Evolutionary conservation across 2,113 vertebrate species (phyloP).

Genomic region (Toxotes jaculatrix): DNA sequence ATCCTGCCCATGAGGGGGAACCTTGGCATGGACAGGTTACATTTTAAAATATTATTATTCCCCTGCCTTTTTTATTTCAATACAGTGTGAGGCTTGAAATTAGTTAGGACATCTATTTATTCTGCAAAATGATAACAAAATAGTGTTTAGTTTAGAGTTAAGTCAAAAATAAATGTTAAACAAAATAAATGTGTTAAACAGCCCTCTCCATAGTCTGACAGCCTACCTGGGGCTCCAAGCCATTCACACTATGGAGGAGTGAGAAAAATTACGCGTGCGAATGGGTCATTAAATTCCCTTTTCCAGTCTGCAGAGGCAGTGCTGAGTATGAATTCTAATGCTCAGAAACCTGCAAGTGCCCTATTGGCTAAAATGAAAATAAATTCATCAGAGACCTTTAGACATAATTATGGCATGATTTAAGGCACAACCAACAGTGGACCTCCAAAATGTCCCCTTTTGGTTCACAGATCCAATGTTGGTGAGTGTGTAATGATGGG

Average conservation of each 20-base stretch:
- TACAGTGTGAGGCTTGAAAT: neutral
- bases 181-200: neutral
- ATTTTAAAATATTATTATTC: neutral
- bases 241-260: constrained; percentile 4
- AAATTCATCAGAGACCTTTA: neutral
- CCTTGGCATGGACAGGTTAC: no score
- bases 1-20: no score
- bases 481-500: neutral
- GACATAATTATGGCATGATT: neutral
- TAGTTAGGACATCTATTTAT: neutral
- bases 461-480: neutral
- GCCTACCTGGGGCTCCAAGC: neutral
- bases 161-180: no score
- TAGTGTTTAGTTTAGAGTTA: neutral
- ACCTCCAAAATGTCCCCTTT: neutral
- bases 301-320: neutral
- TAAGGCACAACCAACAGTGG: neutral
- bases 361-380: neutral
- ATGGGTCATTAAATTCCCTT: neutral
- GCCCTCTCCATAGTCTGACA: neutral
- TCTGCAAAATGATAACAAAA: neutral
- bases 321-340: neutral
- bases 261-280: neutral
- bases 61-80: neutral
- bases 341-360: neutral